Conservation (phyloP, 1,140 invertebrate genomes). For the Macrosteles quadrilineatus region DNA sequence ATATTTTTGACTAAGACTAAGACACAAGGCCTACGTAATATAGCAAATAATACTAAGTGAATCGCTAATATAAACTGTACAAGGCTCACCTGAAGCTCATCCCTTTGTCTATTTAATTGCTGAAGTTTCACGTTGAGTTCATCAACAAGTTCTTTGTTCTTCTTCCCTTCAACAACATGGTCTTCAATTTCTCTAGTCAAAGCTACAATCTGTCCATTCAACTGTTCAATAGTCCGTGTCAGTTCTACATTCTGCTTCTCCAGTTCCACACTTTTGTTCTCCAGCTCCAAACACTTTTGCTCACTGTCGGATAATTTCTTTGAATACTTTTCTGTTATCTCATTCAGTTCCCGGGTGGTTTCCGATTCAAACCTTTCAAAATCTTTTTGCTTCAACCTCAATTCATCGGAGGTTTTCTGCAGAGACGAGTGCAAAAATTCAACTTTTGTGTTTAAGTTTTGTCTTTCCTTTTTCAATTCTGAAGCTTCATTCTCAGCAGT, state of each 20-base stretch:
- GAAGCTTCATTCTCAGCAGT: constrained; percentile 16
- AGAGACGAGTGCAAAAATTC: constrained; percentile 39
- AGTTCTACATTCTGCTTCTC: not conserved
- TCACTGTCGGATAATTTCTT: not conserved
- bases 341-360: not conserved
- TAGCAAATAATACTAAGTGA: no score
- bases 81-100: constrained; percentile 8
- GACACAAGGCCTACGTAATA: no score
- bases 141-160: constrained; percentile 7
- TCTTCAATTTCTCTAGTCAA: not conserved
- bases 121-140: constrained; percentile 12
- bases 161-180: not conserved
- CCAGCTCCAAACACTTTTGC: not conserved
- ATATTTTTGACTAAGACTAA: no score
- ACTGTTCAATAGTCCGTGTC: not conserved
- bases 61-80: no score
- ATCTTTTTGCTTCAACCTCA: constrained; percentile 50
- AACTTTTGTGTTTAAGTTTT: constrained; percentile 52
- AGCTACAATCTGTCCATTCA: not conserved
- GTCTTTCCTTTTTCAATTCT: constrained; percentile 54
- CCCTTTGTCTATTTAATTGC: not conserved
- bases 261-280: not conserved
- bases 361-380: constrained; percentile 40
- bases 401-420: constrained; percentile 51
- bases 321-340: not conserved